Base-by-base conservation (phyloP, 1,140 invertebrate genomes). In the Calycopis cecrops region DNA sequence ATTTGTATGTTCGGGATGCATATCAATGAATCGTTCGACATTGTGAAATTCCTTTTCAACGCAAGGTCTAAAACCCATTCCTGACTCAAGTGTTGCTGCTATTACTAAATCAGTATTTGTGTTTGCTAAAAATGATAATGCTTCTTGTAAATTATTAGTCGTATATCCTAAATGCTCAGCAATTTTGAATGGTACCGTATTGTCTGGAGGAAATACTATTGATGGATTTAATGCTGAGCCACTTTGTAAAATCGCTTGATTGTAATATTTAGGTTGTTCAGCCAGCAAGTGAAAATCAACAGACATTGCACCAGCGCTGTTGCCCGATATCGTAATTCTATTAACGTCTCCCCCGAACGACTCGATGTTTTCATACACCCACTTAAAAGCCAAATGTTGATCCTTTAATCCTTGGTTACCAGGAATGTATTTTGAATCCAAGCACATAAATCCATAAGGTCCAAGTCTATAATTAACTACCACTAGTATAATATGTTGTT, bases 401-500 rank as follows among this genome's bases (percentile, higher is more conserved):
- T n/a, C n/a, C n/a, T n/a, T n/a, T n/a, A n/a, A n/a, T n/a, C n/a
- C n/a, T n/a, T n/a, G n/a, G n/a, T n/a, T n/a, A n/a, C n/a, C n/a
- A n/a, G n/a, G n/a, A n/a, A n/a, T n/a, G n/a, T n/a, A n/a, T n/a
- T n/a, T n/a, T n/a, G n/a, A n/a, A n/a, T n/a, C n/a, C n/a, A n/a
- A n/a, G n/a, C n/a, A n/a, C n/a, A n/a, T n/a, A n/a, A n/a, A n/a
- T n/a, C n/a, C n/a, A n/a, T n/a, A n/a, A n/a, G n/a, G n/a, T n/a
- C n/a, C n/a, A n/a, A n/a, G n/a, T n/a, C n/a, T n/a, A n/a, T n/a
- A 93, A 62, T 92, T 92, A 3, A 91, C 59, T 0, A 89, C 88
- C 1, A 92, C 90, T 1, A 92, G 67, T 21, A 93, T 84, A 3
- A 93, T 75, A 51, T 89, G 80, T 4, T 90, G 82, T 38, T 85